Base-by-base conservation (phyloP, 2,113 vertebrate genomes). In the Turnix velox region DNA sequence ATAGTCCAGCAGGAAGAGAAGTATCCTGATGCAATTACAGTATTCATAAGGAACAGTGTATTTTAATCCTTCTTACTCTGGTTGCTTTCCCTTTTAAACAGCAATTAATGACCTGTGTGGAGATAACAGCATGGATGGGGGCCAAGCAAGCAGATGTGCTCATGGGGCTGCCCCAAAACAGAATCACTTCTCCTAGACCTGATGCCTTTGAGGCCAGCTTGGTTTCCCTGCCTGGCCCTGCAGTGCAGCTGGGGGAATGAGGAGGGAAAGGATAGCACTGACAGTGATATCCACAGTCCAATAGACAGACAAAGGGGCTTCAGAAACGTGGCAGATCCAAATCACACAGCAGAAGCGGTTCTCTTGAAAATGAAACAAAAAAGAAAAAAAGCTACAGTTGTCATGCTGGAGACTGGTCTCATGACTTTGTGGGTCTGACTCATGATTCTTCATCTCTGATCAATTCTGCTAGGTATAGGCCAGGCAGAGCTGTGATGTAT, bases 361-460 rank as follows among this genome's bases (percentile, higher is more conserved):
- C 63, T 65, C 87, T 81, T 72, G 63, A 93, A 92, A 94, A 37
- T 43, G 43, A 45, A 55, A 55, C 83, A 48, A 57, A 40, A 61
- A 30, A 31, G 7, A n/a, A 55, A 24, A 55, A 84, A 84, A 37
- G 81, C 92, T 87, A 69, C 67, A 48, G 62, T 87, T 75, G 75
- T 75, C 66, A 68, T 9, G 52, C 45, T 62, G 78, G 49, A 40
- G 62, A 73, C 54, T 2, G 5, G 78, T 82, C 87, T 87, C 67
- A 74, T 65, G 82, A 85, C 69, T 78, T 57, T 80, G 82, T 6
- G 45, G 61, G 66, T 85, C 90, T 94, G 94, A 93, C 74, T 87
- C 87, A 79, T 35, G 42, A 42, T 65, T 85, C 83, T 90, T 67
- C 83, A 61, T 46, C 45, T 59, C 88, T 2, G 31, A 87, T 91